Evolutionary conservation across 2,797 vertebrate genomes (phyloP), one percentile per base, ranked within the genome.

Genomic region (Tarsius wallacei): DNA sequence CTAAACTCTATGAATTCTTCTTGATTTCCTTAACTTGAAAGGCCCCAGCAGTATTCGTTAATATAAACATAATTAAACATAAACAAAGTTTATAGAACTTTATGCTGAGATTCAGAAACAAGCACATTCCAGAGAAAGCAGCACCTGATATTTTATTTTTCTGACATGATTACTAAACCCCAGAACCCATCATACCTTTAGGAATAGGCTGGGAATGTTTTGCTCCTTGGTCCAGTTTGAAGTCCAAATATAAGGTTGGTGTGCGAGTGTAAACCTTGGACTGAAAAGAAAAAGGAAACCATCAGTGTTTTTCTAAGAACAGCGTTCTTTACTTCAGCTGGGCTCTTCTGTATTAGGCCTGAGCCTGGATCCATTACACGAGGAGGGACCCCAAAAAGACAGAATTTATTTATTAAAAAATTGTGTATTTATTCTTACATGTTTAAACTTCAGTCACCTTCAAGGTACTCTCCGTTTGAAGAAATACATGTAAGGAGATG

Each of bases 211-310:
- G 98, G 1, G 96, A 97, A 82, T 99, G 98, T 47, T 98, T 97
- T 63, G 98, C 98, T 78, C 99, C 99, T 81, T 98, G 84, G 89
- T 99, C 98, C 97, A 99, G 80, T 87, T 80, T 99, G 98, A 99
- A 99, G 97, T 99, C 99, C 93, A 99, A 97, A 96, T 99, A 99
- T 61, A 99, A 90, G 36, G 99, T 99, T 1, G 99, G 99, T 78
- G 99, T 99, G 93, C 98, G 98, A 66, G 99, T 99, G 66, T 98
- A 99, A 96, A 99, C 96, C 96, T 99, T 99, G 8, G 99, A 99
- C 99, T 99, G 90, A 57, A 96, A 93, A 96, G 53, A 47, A 93
- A 94, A 94, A 77, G 12, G 24, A 87, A 94, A 97, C 26, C 15
- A 73, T 97, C 11, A 97, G 55, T 5, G n/a, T 63, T 83, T 94